Evolutionary conservation across 2,113 vertebrate genomes (phyloP), one percentile per base, ranked within the genome.

Genomic region (Nymphicus hollandicus): DNA sequence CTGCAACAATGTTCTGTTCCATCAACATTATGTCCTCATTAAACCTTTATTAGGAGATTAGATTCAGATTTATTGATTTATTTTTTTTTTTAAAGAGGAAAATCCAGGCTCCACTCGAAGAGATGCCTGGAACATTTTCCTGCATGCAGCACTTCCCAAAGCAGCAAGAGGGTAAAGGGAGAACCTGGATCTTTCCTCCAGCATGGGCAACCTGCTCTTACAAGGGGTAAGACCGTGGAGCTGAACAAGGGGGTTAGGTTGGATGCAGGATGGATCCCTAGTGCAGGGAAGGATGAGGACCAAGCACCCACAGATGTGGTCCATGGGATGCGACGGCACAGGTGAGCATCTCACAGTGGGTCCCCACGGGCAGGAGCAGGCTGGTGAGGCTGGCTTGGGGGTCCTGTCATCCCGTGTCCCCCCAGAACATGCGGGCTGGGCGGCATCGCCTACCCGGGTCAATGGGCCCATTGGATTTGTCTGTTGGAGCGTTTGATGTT

Each of bases 41-140:
- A 98, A 98, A 98, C 98, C 98, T 98, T 98, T 98, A 98, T 98
- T 98, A 98, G 98, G 98, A 98, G 98, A 98, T 98, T 98, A 98
- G 97, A 98, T 98, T 97, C 98, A 98, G 97, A 98, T 96, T 97
- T 98, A 98, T 98, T 98, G 97, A 98, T 98, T 97, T 93, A 53
- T 88, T 89, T 85, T 44, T 46, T 63, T 74, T 60, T 81, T 91
- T 85, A 8, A 88, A 96, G 92, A 91, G 89, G 93, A 81, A 94
- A 93, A 96, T 85, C 87, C 94, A 95, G 96, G 46, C 95, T 93
- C 19, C 28, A 86, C 43, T 94, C 37, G 1, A 79, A 83, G 66
- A 93, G 66, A 58, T 17, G 64, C 87, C 92, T 89, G 89, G 64
- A 86, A 89, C 66, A 91, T 94, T 90, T 86, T 69, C 76, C 70